Evolutionary conservation across 2,888 invertebrate species (phyloP).

Genomic region (Abscondita cerata): DNA sequence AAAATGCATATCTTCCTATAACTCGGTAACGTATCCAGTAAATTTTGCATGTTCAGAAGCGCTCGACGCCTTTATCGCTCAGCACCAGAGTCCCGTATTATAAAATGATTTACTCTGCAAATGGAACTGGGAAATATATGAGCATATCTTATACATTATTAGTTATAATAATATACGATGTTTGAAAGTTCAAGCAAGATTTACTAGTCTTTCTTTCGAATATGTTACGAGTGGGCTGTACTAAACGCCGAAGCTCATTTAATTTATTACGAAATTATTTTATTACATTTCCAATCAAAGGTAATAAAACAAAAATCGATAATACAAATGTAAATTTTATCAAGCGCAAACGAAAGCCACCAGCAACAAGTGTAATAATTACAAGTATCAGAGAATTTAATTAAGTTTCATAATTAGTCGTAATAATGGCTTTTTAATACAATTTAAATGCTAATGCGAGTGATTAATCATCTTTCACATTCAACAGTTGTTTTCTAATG

Average conservation of each 20-base stretch:
- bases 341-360: background rate
- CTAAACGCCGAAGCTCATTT: background rate
- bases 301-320: constrained; percentile 4
- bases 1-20: constrained; percentile 53
- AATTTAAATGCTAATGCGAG: constrained; percentile 23
- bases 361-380: constrained; percentile 19
- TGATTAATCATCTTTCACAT: constrained; percentile 18
- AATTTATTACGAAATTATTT: constrained; percentile 7
- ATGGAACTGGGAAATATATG: constrained; percentile 54
- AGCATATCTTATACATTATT: constrained; percentile 52
- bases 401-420: constrained; percentile 16
- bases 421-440: constrained; percentile 14
- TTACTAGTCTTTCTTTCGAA: constrained; percentile 29
- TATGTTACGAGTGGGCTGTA: constrained; percentile 15
- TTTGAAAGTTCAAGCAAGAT: constrained; percentile 37
- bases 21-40: constrained; percentile 49
- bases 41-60: constrained; percentile 50
- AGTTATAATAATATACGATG: constrained; percentile 49
- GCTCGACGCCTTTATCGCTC: constrained; percentile 53
- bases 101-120: constrained; percentile 54
- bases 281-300: constrained; percentile 3
- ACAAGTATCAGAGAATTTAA: constrained; percentile 12
- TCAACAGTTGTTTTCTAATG: constrained; percentile 3
- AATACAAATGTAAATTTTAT: constrained; percentile 5
- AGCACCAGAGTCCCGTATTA: constrained; percentile 53